These are phyloP conservation scores for Nebria brevicollis DNA, from an alignment of 2,888 invertebrate species.

Conservation along the genomic window DNA sequence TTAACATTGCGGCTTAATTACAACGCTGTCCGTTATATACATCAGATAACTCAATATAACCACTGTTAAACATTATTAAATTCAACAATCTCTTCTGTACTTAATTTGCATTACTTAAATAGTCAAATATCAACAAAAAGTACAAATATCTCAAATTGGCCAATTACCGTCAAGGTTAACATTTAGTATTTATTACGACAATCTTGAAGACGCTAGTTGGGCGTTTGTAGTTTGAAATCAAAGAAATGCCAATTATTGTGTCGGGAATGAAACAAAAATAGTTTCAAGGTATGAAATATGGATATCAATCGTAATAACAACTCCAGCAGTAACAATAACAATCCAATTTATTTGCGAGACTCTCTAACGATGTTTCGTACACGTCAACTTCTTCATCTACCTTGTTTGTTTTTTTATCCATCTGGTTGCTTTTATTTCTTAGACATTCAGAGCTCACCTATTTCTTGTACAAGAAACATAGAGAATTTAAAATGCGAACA, in stretches of 20 bases:
- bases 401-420: too few relatives aligned
- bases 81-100: background rate
- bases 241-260: background rate
- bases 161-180: too few relatives aligned
- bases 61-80: background rate
- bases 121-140: too few relatives aligned
- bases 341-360: background rate
- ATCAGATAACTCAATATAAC: background rate
- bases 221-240: background rate
- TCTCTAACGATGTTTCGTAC: background rate
- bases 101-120: background rate
- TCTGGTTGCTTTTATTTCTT: too few relatives aligned
- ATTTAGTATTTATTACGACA: too few relatives aligned
- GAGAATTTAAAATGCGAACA: too few relatives aligned
- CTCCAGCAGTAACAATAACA: background rate
- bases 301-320: background rate
- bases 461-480: too few relatives aligned
- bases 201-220: too few relatives aligned
- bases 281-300: background rate
- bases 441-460: too few relatives aligned
- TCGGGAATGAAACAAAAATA: background rate
- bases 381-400: too few relatives aligned
- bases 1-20: slow-evolving; percentile 44
- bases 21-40: slow-evolving; percentile 13
- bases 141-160: too few relatives aligned